phyloP scores from a whole-genome alignment of 1,140 invertebrate species.

The Drosophila biarmipes region DNA sequence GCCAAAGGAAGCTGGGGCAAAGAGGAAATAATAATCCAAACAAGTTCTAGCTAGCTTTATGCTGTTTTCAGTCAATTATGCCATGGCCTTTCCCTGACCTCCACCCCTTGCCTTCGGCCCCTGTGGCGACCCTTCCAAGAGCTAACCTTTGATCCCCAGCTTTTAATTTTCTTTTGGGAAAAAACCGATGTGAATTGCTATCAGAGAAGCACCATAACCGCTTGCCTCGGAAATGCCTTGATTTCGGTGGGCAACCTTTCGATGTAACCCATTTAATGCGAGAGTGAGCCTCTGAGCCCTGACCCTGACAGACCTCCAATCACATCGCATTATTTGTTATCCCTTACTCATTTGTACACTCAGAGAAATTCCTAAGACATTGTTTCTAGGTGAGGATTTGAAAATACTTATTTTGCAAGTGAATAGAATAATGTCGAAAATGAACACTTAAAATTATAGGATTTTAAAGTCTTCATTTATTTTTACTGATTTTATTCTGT shows the following conservation, averaged over 20 bases:
- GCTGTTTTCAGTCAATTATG: slow-evolving; percentile 76
- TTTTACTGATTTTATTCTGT: background rate
- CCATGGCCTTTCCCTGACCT: slow-evolving; percentile 19
- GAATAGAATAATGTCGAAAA: too few species aligned
- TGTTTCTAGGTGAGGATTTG: too few species aligned
- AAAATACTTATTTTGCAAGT: too few species aligned
- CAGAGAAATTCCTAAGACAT: too few species aligned
- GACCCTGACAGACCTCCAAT: slow-evolving; percentile 30
- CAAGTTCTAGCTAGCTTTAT: slow-evolving; percentile 46
- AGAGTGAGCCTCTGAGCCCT: slow-evolving; percentile 32
- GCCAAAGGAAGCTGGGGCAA: slow-evolving; percentile 5
- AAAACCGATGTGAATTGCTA: slow-evolving; percentile 40
- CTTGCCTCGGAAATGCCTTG: slow-evolving; percentile 49
- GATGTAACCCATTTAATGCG: slow-evolving; percentile 64
- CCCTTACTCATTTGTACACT: background rate
- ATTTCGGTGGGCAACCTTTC: slow-evolving; percentile 57
- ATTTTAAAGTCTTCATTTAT: background rate
- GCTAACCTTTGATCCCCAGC: slow-evolving; percentile 61
- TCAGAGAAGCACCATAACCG: slow-evolving; percentile 27
- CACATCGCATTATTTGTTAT: slow-evolving; percentile 3
- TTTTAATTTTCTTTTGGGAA: slow-evolving; percentile 64
- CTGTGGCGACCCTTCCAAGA: slow-evolving; percentile 13
- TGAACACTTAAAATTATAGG: background rate
- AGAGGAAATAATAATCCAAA: slow-evolving; percentile 32
- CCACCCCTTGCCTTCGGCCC: slow-evolving; percentile 3